phyloP scores from a whole-genome alignment of 2,797 vertebrate genomes.

The Myripristis jacobus region DNA sequence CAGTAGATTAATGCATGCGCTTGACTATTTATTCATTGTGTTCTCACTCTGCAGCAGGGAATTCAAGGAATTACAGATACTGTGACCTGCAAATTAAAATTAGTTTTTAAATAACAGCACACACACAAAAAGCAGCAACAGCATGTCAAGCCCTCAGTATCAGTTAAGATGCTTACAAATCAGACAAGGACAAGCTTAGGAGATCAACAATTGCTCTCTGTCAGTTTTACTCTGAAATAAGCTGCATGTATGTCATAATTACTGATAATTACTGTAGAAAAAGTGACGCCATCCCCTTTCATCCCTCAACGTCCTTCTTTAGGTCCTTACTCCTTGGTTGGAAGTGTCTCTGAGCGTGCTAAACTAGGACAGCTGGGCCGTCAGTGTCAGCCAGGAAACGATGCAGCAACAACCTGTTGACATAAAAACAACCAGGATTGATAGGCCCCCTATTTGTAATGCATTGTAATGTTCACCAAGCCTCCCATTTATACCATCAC shows the following conservation, averaged over 20 bases:
- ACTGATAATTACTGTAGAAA: not conserved
- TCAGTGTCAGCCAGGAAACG: not conserved
- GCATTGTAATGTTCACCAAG: constrained; percentile 10
- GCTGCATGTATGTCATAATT: not conserved
- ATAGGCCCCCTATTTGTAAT: constrained; percentile 11
- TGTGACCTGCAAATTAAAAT: constrained; percentile 17
- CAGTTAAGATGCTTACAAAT: not conserved
- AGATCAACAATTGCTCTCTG: constrained; percentile 8
- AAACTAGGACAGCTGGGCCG: not conserved
- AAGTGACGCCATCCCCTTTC: not conserved
- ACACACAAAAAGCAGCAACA: not conserved
- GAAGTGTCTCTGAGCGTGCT: not conserved
- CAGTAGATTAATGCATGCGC: constrained; percentile 38
- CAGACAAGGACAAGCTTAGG: not conserved
- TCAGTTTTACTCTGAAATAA: not conserved
- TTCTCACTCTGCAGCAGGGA: constrained; percentile 15
- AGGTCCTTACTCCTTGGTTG: not conserved
- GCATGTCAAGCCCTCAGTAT: constrained; percentile 2
- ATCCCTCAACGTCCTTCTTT: not conserved
- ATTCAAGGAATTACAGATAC: constrained; percentile 6
- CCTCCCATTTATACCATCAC: not conserved
- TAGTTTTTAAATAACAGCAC: not conserved
- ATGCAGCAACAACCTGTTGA: too few relatives aligned
- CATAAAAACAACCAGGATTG: constrained; percentile 23
- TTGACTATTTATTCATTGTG: constrained; percentile 34